Conservation (phyloP, 2,888 invertebrate species). For the Dorcus parallelipipedus region DNA sequence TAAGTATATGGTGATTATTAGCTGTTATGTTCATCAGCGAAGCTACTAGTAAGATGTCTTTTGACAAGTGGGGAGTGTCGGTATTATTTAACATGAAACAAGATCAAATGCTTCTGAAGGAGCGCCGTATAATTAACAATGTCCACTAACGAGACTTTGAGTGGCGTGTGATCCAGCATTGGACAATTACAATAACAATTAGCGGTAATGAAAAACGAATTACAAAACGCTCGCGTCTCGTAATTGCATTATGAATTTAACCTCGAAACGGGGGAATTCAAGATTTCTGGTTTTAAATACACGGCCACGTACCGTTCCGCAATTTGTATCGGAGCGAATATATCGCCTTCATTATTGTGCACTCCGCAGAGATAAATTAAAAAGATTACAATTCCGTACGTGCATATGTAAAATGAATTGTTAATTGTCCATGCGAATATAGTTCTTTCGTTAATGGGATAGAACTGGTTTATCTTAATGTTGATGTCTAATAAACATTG, state of each 20-base stretch:
- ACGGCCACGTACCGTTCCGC: too few relatives aligned
- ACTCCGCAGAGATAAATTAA: neutral
- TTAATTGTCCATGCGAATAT: too few relatives aligned
- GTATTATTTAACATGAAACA: conserved; percentile 23
- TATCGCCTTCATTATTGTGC: neutral
- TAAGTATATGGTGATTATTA: neutral
- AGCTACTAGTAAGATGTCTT: conserved; percentile 20
- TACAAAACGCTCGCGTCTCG: conserved; percentile 36
- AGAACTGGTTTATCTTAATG: too few relatives aligned
- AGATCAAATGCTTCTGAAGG: conserved; percentile 29
- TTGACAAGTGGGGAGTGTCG: conserved; percentile 26
- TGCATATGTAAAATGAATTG: too few relatives aligned
- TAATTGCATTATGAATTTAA: conserved; percentile 33
- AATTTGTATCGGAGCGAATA: neutral
- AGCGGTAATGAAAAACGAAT: conserved; percentile 43
- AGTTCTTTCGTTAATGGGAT: too few relatives aligned
- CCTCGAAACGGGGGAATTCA: conserved; percentile 21
- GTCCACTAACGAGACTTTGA: conserved; percentile 43
- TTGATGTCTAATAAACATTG: too few relatives aligned
- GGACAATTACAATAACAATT: conserved; percentile 42
- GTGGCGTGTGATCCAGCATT: conserved; percentile 40
- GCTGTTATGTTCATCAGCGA: neutral
- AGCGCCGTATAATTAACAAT: conserved; percentile 44
- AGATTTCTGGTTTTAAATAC: too few relatives aligned
- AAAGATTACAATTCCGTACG: too few relatives aligned